Base-by-base conservation (phyloP, 2,797 vertebrate species). In the Chaunax sp. region DNA sequence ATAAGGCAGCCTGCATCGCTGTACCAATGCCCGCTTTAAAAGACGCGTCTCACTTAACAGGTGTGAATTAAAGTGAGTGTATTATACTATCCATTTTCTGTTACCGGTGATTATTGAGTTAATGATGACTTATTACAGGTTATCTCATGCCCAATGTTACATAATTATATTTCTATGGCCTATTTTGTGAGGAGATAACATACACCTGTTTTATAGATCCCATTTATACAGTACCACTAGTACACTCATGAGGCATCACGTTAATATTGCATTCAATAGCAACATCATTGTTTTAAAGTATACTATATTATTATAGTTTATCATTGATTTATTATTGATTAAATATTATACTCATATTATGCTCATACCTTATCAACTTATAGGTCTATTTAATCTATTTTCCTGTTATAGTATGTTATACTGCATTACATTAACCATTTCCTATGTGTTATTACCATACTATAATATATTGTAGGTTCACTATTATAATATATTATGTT, bases 131-230 rank as follows among this genome's bases (percentile, higher is more conserved):
- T 41, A 10, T 22, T 18, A 58, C 11, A 60, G 9, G 33, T 3
- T 51, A n/a, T 64, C 15, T 22, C 18, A 26, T 2, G 16, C 1
- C 1, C 19, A 38, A 20, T 38, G 37, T 54, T 47, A 62, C 18
- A 60, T 47, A 62, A 71, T 49, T 43, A 20, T 46, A 35, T 54
- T 4, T n/a, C 13, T 18, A 33, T 59, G 35, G n/a, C 20, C 12
- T 61, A 51, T 44, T 75, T 43, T 44, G 26, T 72, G 25, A 51
- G 20, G 10, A 14, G 14, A 26, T 10, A 26, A 5, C 28, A 1
- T 14, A 25, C 2, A 12, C 19, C 15, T 23, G n/a, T n/a, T n/a
- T n/a, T n/a, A n/a, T n/a, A n/a, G 19, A 63, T 49, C 8, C 8
- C 47, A 26, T 49, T 19, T 64, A 3, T 19, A 11, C 10, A 63